Evolutionary conservation across 2,888 invertebrate species (phyloP).

Genomic region (Tuberolachnus salignus): DNA sequence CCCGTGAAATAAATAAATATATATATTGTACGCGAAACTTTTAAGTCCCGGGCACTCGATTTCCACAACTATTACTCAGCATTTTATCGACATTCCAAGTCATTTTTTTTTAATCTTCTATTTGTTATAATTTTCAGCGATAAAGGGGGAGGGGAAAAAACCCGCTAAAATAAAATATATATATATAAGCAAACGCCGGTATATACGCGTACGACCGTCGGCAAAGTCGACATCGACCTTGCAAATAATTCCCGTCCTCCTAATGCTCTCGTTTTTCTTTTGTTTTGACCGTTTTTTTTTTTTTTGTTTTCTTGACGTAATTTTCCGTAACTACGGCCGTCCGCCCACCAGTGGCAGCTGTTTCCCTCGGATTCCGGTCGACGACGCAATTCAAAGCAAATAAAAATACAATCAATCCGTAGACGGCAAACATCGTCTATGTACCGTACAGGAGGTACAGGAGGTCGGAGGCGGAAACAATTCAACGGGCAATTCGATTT

Average conservation of each 20-base stretch:
- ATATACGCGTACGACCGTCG: background rate
- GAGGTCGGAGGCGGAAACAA: conserved; percentile 13
- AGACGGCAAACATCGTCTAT: conserved; percentile 17
- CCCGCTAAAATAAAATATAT: too few species aligned
- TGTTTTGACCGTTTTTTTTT: background rate
- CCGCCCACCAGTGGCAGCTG: background rate
- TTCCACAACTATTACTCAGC: too few species aligned
- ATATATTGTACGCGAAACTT: too few species aligned
- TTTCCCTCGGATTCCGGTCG: conserved; percentile 27
- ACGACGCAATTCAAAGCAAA: conserved; percentile 30
- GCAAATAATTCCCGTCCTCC: conserved; percentile 18
- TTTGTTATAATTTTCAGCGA: too few species aligned
- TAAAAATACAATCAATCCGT: conserved; percentile 46
- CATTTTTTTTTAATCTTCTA: too few species aligned
- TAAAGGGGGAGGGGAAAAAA: too few species aligned
- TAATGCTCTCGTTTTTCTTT: conserved; percentile 22
- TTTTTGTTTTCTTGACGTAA: too few species aligned
- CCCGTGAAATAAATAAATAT: too few species aligned
- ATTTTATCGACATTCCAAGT: too few species aligned
- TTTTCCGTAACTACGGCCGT: background rate
- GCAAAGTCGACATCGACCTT: background rate
- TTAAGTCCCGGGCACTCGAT: too few species aligned
- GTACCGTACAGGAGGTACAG: background rate
- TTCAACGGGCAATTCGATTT: conserved; percentile 36
- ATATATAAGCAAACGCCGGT: background rate